phyloP scores from a whole-genome alignment of 2,113 vertebrate genomes.

The Cephalopholis sonnerati region DNA sequence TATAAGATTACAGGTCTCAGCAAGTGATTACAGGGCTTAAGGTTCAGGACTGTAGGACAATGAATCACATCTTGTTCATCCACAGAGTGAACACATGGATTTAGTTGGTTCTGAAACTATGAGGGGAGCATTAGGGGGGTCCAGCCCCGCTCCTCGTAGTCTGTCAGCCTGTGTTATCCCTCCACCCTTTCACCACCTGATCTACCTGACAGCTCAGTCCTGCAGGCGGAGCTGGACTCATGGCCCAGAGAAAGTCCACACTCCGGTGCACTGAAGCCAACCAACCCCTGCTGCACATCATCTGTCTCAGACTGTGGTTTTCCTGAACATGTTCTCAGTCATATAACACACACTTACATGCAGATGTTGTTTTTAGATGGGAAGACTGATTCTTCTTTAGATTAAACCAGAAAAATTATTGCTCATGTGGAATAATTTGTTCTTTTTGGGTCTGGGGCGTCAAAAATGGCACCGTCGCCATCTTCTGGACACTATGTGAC shows the following conservation, averaged over 20 bases:
- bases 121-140: not conserved
- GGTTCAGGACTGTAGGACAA: not conserved
- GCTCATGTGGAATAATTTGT: not conserved
- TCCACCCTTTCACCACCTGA: slow-evolving; percentile 67
- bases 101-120: slow-evolving; percentile 13
- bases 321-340: not conserved
- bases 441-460: not conserved
- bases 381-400: not conserved
- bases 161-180: slow-evolving; percentile 81
- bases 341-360: not conserved
- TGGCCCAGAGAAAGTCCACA: slow-evolving; percentile 35
- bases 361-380: not conserved
- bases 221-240: slow-evolving; percentile 53
- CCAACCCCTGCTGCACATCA: not conserved
- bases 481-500: slow-evolving; percentile 48
- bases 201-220: slow-evolving; percentile 82
- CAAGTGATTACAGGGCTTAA: not conserved
- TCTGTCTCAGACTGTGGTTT: slow-evolving; percentile 14
- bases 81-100: not conserved
- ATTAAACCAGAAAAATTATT: not conserved
- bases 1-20: not conserved
- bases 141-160: slow-evolving; percentile 18
- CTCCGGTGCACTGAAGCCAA: slow-evolving; percentile 47
- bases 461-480: slow-evolving; percentile 34
- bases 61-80: not conserved